Evolutionary conservation across 2,888 invertebrate species (phyloP).

Genomic region (Drosophila aldrichi): DNA sequence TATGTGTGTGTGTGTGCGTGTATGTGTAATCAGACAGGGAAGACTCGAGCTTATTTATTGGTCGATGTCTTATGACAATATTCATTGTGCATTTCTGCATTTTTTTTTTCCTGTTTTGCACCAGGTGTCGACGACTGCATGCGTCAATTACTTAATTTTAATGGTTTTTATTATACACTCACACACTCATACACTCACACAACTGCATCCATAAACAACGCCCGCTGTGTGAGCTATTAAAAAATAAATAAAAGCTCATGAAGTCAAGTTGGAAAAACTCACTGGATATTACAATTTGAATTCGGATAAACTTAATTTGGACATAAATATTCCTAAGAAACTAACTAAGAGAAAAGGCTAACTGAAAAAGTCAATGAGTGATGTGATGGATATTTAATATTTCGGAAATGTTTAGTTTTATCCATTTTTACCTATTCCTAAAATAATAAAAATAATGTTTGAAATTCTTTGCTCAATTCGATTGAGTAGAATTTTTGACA

Average conservation of each 20-base stretch:
- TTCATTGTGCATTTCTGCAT: slow-evolving; percentile 26
- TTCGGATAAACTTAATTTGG: neutral
- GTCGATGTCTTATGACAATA: slow-evolving; percentile 33
- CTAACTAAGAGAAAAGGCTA: neutral
- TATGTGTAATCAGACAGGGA: slow-evolving; percentile 3
- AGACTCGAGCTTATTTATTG: slow-evolving; percentile 37
- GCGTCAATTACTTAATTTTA: slow-evolving; percentile 72
- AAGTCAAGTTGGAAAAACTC: slow-evolving; percentile 16
- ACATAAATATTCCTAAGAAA: neutral
- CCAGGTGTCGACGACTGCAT: slow-evolving; percentile 44
- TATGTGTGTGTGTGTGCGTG: neutral
- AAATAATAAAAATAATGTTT: too few species aligned
- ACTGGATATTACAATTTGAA: neutral
- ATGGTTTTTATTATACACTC: slow-evolving; percentile 64
- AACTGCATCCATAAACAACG: slow-evolving; percentile 37
- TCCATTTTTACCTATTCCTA: too few species aligned
- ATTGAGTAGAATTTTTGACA: too few species aligned
- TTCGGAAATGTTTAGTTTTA: too few species aligned
- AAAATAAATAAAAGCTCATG: slow-evolving; percentile 23
- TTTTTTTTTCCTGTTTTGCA: slow-evolving; percentile 25
- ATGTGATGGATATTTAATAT: too few species aligned
- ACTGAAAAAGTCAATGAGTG: neutral
- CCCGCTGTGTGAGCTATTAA: slow-evolving; percentile 38
- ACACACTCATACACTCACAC: slow-evolving; percentile 5
- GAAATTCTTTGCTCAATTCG: too few species aligned